These are phyloP conservation scores for Tenualosa ilisha DNA, from an alignment of 2,797 vertebrate species.

Conservation along the genomic window DNA sequence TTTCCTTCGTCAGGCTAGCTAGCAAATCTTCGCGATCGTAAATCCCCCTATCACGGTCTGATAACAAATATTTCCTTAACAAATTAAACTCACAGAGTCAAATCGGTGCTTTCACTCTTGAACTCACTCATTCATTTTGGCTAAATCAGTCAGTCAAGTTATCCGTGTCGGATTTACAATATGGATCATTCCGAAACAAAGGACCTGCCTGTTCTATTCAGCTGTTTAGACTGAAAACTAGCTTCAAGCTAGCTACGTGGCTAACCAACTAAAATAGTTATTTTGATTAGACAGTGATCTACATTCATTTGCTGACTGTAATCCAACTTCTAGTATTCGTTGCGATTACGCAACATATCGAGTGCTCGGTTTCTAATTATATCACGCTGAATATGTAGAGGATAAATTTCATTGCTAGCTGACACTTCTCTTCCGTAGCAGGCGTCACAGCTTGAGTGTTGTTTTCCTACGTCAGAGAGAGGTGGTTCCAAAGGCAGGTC, in stretches of 20 bases:
- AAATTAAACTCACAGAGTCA: background rate
- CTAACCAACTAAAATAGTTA: background rate
- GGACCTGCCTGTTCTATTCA: slow-evolving; percentile 19
- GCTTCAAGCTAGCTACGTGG: background rate
- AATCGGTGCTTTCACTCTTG: background rate
- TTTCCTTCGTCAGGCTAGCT: background rate
- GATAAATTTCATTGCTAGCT: background rate
- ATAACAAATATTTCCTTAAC: background rate
- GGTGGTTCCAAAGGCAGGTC: background rate
- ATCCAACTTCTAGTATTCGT: background rate
- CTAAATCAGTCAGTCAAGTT: background rate
- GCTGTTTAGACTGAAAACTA: slow-evolving; percentile 22
- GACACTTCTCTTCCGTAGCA: slow-evolving; percentile 14
- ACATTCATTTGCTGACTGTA: background rate
- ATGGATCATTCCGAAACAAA: slow-evolving; percentile 27
- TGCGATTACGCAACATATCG: slow-evolving; percentile 10
- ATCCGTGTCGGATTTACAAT: background rate
- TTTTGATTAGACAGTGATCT: background rate
- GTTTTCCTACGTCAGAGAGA: slow-evolving; percentile 38
- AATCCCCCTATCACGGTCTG: slow-evolving; percentile 9
- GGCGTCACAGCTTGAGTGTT: slow-evolving; percentile 42
- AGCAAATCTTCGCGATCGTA: slow-evolving; percentile 15
- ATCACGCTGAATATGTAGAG: background rate
- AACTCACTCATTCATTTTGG: slow-evolving; percentile 1
- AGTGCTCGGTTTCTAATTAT: background rate